Percentiles rank a stretch among this genome's conserved stretches.
These are phyloP conservation scores for Heterohyrax brucei DNA, from an alignment of 2,797 vertebrate genomes.

Conservation along the genomic window DNA sequence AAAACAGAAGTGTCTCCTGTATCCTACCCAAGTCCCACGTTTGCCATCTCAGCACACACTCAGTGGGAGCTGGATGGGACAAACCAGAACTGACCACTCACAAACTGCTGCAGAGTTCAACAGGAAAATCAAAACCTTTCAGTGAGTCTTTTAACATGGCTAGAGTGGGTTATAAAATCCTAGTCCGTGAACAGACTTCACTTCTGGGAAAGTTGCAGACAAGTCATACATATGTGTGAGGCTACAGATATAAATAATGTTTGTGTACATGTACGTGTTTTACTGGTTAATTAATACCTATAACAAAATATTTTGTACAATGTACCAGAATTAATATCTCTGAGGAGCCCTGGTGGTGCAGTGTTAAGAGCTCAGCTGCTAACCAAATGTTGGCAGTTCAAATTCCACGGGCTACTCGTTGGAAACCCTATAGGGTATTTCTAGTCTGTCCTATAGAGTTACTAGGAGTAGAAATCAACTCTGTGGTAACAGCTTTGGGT, in stretches of 20 bases:
- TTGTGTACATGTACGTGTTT: not conserved
- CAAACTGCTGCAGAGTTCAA: constrained; percentile 76
- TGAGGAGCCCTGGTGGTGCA: too few species aligned
- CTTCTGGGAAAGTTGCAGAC: constrained; percentile 10
- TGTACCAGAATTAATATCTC: constrained; percentile 29
- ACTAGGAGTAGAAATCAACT: too few species aligned
- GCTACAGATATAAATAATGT: not conserved
- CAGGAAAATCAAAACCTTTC: constrained; percentile 79
- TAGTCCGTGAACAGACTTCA: constrained; percentile 42
- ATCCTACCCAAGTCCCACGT: constrained; percentile 61
- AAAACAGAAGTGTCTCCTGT: constrained; percentile 64
- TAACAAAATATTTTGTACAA: constrained; percentile 56
- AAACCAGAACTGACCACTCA: constrained; percentile 67
- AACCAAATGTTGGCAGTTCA: too few species aligned
- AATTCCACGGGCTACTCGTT: too few species aligned
- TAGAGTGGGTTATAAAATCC: constrained; percentile 69
- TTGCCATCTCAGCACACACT: constrained; percentile 65
- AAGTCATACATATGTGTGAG: not conserved
- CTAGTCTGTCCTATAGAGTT: too few species aligned
- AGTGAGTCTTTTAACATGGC: constrained; percentile 74
- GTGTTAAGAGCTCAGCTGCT: too few species aligned
- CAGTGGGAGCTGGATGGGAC: constrained; percentile 61
- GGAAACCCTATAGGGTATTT: too few species aligned
- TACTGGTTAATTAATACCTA: constrained; percentile 26
- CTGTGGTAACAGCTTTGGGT: too few species aligned